Conservation (phyloP, 1,140 invertebrate species). For the Heliconius himera region DNA sequence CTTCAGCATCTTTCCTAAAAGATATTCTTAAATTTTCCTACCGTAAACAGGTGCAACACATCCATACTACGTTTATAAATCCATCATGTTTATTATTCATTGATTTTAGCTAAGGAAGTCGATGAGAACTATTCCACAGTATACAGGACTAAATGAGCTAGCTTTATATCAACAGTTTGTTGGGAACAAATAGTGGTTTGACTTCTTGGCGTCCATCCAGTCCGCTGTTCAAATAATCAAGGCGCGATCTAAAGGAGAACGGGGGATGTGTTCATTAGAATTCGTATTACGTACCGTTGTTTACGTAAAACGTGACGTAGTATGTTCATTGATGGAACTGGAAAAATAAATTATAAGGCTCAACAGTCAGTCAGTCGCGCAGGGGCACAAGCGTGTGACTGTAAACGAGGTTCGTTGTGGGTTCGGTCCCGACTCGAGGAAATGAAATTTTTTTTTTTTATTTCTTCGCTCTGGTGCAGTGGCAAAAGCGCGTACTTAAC, state of each 20-base stretch:
- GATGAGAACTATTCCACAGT: neutral
- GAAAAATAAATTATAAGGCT: neutral
- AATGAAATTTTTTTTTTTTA: no score
- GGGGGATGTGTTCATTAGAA: slow-evolving; percentile 7
- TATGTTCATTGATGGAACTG: neutral
- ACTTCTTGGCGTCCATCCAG: slow-evolving; percentile 19
- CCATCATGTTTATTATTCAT: neutral
- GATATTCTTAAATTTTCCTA: neutral
- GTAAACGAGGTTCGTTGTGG: no score
- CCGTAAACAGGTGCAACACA: neutral
- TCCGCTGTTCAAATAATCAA: slow-evolving; percentile 12
- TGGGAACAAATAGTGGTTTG: neutral
- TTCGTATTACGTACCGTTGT: neutral
- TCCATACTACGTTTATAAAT: neutral
- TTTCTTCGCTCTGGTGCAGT: no score
- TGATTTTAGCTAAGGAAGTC: neutral
- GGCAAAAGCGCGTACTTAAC: no score
- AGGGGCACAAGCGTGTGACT: no score
- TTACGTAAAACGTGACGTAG: neutral
- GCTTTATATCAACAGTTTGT: slow-evolving; percentile 13
- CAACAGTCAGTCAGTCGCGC: no score
- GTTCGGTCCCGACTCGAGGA: no score
- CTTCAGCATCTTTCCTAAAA: neutral
- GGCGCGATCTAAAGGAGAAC: neutral
- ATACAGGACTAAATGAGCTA: neutral